A percentile compares a stretch with the other conserved stretches of the same genome.
phyloP scores from a whole-genome alignment of 2,888 invertebrate genomes.

The Oxystoma pomonae region DNA sequence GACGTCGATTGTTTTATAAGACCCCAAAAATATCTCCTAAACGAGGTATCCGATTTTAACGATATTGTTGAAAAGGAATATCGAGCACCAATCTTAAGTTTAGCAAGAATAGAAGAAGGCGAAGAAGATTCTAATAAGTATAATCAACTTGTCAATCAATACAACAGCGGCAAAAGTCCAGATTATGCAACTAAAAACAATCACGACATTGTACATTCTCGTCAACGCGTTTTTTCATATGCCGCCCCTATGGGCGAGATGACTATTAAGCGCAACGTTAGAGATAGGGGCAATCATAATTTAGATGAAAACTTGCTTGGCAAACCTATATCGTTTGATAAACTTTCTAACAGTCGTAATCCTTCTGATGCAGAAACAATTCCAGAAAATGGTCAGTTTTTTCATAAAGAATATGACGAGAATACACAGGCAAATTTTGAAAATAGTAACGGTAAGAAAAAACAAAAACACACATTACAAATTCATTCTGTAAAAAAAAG shows the following conservation, averaged over 20 bases:
- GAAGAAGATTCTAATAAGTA: constrained; percentile 1
- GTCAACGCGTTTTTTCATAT: constrained; percentile 16
- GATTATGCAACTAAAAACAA: neutral
- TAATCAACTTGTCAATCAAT: neutral
- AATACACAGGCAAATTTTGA: too few species aligned
- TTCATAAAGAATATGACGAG: too few species aligned
- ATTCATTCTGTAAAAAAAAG: too few species aligned
- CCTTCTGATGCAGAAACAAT: too few species aligned
- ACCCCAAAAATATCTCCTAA: neutral
- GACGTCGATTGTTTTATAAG: neutral
- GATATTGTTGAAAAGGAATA: constrained; percentile 27
- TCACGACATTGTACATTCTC: constrained; percentile 1
- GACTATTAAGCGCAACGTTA: neutral
- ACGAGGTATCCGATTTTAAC: constrained; percentile 30
- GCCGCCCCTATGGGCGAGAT: neutral
- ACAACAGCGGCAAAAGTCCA: neutral
- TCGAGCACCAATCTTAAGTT: neutral
- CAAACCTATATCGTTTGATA: neutral
- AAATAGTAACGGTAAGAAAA: too few species aligned
- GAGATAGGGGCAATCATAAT: neutral
- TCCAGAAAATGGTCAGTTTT: too few species aligned
- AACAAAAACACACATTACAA: too few species aligned
- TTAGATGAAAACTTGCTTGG: neutral
- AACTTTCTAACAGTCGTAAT: too few species aligned
- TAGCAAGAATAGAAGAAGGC: neutral